Percentiles rank a stretch among this genome's conserved stretches.
phyloP scores from a whole-genome alignment of 2,888 invertebrate species.

The Ypsolopha scabrella region DNA sequence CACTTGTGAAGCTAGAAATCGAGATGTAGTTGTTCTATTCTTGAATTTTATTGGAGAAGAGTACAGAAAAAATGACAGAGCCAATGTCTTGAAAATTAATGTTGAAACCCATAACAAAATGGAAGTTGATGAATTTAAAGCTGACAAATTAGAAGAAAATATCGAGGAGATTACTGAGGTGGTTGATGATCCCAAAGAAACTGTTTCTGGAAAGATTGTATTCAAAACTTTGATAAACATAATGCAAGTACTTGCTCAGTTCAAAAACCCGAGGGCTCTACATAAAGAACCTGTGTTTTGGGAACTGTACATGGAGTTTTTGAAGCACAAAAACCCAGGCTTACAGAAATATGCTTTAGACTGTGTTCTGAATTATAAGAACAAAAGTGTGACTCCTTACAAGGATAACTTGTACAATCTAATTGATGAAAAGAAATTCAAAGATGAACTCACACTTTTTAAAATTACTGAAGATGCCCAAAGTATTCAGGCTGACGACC shows the following conservation, averaged over 20 bases:
- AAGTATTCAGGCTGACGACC: constrained; percentile 78
- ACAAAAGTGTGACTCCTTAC: constrained; percentile 82
- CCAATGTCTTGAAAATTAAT: constrained; percentile 64
- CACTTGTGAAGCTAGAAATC: constrained; percentile 83
- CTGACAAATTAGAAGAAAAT: constrained; percentile 40
- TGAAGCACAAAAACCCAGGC: constrained; percentile 81
- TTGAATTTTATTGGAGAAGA: constrained; percentile 81
- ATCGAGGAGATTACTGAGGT: constrained; percentile 40
- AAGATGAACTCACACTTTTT: constrained; percentile 85
- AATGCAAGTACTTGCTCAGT: constrained; percentile 81
- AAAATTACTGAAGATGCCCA: constrained; percentile 80
- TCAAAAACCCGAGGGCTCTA: constrained; percentile 84
- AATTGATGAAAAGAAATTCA: constrained; percentile 89
- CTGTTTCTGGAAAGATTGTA: constrained; percentile 48
- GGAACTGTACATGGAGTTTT: constrained; percentile 81
- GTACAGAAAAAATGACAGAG: constrained; percentile 42
- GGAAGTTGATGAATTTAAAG: constrained; percentile 32
- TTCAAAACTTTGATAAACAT: constrained; percentile 73
- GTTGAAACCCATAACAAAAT: constrained; percentile 69
- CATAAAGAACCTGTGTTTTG: constrained; percentile 81
- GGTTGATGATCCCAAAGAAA: constrained; percentile 34
- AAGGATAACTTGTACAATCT: constrained; percentile 83
- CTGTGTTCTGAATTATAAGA: constrained; percentile 88
- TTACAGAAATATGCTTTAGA: constrained; percentile 89
- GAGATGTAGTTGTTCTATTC: constrained; percentile 84